A percentile compares a stretch with the other conserved stretches of the same genome.
Conservation (phyloP, 53 echinoderm and acorn worm species). For the Crossaster papposus region DNA sequence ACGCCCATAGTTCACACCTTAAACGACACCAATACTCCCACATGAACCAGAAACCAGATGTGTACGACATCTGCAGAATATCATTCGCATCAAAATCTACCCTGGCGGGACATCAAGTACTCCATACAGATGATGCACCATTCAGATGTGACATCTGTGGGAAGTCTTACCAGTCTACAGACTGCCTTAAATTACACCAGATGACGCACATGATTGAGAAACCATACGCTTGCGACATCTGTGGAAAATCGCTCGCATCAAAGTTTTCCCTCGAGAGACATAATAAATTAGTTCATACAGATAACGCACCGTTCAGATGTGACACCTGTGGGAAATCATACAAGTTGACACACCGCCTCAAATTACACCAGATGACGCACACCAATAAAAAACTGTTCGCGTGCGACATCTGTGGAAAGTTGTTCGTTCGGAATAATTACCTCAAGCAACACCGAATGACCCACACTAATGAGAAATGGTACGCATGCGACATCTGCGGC, state of each 20-base stretch:
- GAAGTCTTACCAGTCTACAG: background rate
- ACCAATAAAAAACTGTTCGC: too few species aligned
- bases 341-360: too few species aligned
- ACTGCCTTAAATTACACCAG: background rate
- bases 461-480: too few species aligned
- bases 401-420: too few species aligned
- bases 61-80: background rate
- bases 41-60: background rate
- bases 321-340: too few species aligned
- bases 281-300: too few species aligned
- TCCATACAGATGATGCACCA: background rate
- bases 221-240: background rate
- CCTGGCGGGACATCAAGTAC: background rate
- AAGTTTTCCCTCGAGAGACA: background rate
- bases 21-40: slow-evolving; percentile 49
- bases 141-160: too few species aligned
- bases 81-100: background rate
- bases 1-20: slow-evolving; percentile 21
- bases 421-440: too few species aligned
- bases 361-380: too few species aligned
- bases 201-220: background rate
- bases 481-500: too few species aligned
- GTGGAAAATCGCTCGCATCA: background rate
- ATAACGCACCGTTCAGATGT: too few species aligned
- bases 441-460: too few species aligned